Evolutionary conservation across 2,113 vertebrate genomes (phyloP), one percentile per base, ranked within the genome.

Genomic region (Clinocottus analis): DNA sequence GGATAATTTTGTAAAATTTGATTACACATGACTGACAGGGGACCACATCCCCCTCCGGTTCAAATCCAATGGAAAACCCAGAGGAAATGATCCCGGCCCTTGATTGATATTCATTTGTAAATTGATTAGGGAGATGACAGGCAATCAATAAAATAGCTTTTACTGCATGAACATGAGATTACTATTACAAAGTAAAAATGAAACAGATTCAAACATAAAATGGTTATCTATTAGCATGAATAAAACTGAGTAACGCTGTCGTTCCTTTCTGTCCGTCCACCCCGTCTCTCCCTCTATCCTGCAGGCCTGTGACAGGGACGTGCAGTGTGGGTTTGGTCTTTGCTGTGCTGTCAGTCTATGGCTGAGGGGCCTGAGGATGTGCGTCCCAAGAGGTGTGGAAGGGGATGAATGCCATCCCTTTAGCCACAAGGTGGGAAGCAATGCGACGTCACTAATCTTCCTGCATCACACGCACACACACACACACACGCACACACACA

Each of bases 271-370:
- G 7, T 59, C 27, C 17, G 3, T 29, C 56, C 47, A 41, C 29
- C 27, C 37, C 58, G 1, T 70, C 27, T 70, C 23, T 74, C n/a
- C 80, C 7, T 82, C 27, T 86, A 8, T 83, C 60, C 87, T 49
- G 35, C 89, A 98, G 97, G 96, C 97, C 68, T 97, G 97, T 63
- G 95, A 97, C 60, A 85, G 90, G 77, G 97, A 99, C 37, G 17
- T 90, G 16, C 97, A 98, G 93, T 98, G 97, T 17, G 94, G 96
- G 0, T 49, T 85, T 0, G 94, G 96, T 58, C 94, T 95, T 16
- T 98, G 97, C 94, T 99, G 98, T 1, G 97, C 97, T 0, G 80
- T 97, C 87, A 99, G 97, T 90, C 92, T 97, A 25, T 97, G 97
- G 97, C 93, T 99, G 37, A 93, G 95, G 5, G 97, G 96, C 16